A percentile compares a stretch with the other conserved stretches of the same genome.
Evolutionary conservation across 2,113 vertebrate genomes (phyloP).

Genomic region (Nymphicus hollandicus): DNA sequence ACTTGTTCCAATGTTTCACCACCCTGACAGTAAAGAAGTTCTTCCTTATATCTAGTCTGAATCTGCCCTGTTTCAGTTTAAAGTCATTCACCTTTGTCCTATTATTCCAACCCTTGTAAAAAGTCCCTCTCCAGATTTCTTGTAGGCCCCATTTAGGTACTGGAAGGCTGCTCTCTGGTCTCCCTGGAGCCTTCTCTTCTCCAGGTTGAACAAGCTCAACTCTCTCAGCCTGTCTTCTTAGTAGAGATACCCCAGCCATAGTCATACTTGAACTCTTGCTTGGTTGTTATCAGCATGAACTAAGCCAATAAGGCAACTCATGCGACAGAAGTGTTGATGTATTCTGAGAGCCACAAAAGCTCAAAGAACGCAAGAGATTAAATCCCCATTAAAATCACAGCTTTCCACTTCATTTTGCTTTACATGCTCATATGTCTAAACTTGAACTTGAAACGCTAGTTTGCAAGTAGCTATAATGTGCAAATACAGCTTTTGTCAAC

Average conservation of each 20-base stretch:
- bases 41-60: background rate
- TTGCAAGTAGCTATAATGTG: constrained; percentile 65
- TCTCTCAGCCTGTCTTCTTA: background rate
- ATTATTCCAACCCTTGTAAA: background rate
- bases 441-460: constrained; percentile 66
- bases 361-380: constrained; percentile 68
- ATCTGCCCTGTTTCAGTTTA: background rate
- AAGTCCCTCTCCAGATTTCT: background rate
- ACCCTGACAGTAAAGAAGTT: background rate
- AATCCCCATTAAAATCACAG: constrained; percentile 73
- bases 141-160: background rate
- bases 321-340: constrained; percentile 48
- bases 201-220: background rate
- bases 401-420: constrained; percentile 72
- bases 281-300: constrained; percentile 19
- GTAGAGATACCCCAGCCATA: background rate
- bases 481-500: constrained; percentile 51
- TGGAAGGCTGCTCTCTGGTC: background rate
- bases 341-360: constrained; percentile 59
- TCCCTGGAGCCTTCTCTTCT: background rate
- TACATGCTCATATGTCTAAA: constrained; percentile 30
- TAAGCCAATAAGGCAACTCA: constrained; percentile 47
- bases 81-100: background rate
- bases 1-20: background rate
- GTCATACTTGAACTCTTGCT: background rate